Percentiles rank a stretch among this genome's conserved stretches.
phyloP scores from a whole-genome alignment of 1,140 invertebrate genomes.

The Telenomus remus region DNA sequence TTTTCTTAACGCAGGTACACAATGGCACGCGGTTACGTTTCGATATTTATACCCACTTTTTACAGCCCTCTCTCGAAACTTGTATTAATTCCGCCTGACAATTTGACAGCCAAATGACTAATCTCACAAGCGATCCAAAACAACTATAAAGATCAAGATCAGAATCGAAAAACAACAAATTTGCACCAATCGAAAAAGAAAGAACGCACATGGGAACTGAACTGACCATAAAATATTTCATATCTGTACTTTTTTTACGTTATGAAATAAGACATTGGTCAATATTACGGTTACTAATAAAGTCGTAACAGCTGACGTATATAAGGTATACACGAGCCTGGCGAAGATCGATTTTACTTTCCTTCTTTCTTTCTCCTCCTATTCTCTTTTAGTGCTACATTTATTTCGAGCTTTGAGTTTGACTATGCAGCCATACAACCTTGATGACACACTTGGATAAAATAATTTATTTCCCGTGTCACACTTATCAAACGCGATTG shows the following conservation, averaged over 20 bases:
- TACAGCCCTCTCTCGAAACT: conserved; percentile 65
- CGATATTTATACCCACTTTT: conserved; percentile 67
- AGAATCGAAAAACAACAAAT: too few species aligned
- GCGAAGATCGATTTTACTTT: conserved; percentile 39
- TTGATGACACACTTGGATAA: conserved; percentile 49
- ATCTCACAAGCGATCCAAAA: conserved; percentile 40
- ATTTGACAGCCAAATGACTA: conserved; percentile 60
- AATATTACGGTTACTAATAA: conserved; percentile 51
- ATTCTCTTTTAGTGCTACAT: neutral
- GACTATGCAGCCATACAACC: conserved; percentile 24
- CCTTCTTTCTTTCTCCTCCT: conserved; percentile 5
- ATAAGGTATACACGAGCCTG: conserved; percentile 28
- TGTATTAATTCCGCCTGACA: conserved; percentile 69
- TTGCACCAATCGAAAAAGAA: neutral
- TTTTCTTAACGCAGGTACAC: conserved; percentile 56
- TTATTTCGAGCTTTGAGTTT: conserved; percentile 38
- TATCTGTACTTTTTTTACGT: conserved; percentile 4
- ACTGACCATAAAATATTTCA: too few species aligned
- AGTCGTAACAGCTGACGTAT: conserved; percentile 51
- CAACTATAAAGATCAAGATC: conserved; percentile 15
- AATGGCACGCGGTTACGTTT: conserved; percentile 54
- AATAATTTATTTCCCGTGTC: conserved; percentile 47
- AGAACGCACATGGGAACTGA: too few species aligned
- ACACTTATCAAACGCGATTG: conserved; percentile 41
- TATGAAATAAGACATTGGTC: conserved; percentile 33